Conservation (phyloP, 2,797 vertebrate genomes). For the Cheirogaleus major region DNA sequence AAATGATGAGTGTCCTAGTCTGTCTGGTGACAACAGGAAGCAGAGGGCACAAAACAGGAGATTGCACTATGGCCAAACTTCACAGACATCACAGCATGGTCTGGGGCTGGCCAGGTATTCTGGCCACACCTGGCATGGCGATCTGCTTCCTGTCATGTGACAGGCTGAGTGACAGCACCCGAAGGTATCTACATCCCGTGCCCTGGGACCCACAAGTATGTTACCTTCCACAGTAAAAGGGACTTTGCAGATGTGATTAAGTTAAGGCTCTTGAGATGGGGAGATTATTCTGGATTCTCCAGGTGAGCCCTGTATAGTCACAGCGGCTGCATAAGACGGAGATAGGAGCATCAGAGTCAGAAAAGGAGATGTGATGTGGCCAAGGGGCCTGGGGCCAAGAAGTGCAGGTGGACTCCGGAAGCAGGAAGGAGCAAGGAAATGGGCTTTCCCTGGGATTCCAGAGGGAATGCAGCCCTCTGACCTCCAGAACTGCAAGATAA, state of each 20-base stretch:
- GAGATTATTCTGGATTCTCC: not conserved
- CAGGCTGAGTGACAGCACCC: not conserved
- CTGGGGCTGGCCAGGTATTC: not conserved
- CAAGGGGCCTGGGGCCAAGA: not conserved
- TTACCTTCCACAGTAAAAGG: not conserved
- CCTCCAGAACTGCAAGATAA: not conserved
- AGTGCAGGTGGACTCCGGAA: not conserved
- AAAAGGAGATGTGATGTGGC: not conserved
- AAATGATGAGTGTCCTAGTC: not conserved
- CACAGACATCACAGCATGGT: not conserved
- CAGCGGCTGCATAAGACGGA: not conserved
- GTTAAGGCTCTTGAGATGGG: not conserved
- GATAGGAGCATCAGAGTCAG: not conserved
- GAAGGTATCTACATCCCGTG: not conserved
- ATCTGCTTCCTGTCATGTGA: not conserved
- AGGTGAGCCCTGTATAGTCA: not conserved
- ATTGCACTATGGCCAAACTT: not conserved
- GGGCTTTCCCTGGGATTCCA: not conserved
- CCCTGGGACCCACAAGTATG: not conserved
- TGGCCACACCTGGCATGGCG: not conserved
- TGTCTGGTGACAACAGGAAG: not conserved
- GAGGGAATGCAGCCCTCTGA: not conserved
- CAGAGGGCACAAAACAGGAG: not conserved
- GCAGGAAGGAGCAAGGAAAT: not conserved
- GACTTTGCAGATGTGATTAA: not conserved